phyloP scores from a whole-genome alignment of 2,888 invertebrate species.

The Chaetoderma sp. region DNA sequence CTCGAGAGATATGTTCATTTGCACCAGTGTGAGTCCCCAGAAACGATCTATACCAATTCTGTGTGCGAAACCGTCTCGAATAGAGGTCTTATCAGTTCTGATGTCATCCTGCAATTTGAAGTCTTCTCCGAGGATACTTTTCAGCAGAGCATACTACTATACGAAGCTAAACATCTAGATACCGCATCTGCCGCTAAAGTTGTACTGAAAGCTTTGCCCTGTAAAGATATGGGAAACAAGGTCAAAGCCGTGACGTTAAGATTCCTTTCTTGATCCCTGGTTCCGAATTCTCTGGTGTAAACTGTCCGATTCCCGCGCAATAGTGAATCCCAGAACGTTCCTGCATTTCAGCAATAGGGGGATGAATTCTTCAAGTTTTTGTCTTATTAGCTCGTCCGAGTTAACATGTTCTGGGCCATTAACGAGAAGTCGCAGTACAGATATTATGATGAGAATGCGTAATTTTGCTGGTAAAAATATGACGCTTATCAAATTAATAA shows the following conservation, averaged over 20 bases:
- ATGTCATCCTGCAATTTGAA: conserved; percentile 14
- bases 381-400: no score
- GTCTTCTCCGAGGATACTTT: background rate
- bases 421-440: no score
- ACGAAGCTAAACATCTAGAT: conserved; percentile 2
- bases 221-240: conserved; percentile 10
- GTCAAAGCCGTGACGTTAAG: no score
- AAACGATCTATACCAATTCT: conserved; percentile 1
- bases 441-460: no score
- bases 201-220: conserved; percentile 11
- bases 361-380: no score
- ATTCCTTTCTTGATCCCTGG: no score
- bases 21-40: conserved; percentile 6
- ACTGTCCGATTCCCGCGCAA: conserved; percentile 5
- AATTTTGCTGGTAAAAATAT: no score
- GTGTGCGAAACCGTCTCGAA: conserved; percentile 12
- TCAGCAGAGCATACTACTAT: conserved; percentile 12
- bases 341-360: no score
- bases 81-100: no score
- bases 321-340: conserved; percentile 8
- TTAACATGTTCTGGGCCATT: no score
- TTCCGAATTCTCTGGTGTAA: conserved; percentile 9
- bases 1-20: conserved; percentile 2
- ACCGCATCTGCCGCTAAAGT: conserved; percentile 18
- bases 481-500: no score